Percentiles rank a stretch among this genome's conserved stretches.
phyloP scores from a whole-genome alignment of 2,888 invertebrate species.

The Aphodius sticticus region DNA sequence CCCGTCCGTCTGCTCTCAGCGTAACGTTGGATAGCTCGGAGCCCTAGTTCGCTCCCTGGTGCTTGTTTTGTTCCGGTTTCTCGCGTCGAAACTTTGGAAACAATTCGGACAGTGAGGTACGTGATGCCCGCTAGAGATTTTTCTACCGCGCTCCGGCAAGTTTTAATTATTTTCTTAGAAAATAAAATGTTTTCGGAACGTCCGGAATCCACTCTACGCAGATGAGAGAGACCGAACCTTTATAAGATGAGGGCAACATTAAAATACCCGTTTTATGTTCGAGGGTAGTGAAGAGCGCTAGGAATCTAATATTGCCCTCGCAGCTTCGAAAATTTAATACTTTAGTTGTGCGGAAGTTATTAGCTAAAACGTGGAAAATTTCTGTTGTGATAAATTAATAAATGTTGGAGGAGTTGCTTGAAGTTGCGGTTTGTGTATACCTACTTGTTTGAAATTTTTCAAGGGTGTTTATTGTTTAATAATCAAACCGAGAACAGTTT shows the following conservation, averaged over 20 bases:
- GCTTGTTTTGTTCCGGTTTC: constrained; percentile 6
- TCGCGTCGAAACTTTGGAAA: constrained; percentile 21
- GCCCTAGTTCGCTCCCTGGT: background rate
- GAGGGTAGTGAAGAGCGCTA: background rate
- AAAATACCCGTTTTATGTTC: background rate
- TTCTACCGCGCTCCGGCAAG: constrained; percentile 19
- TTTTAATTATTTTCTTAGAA: constrained; percentile 21
- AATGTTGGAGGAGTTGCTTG: background rate
- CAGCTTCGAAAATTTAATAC: background rate
- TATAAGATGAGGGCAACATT: background rate
- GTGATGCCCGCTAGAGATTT: constrained; percentile 15
- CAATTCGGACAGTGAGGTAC: constrained; percentile 14
- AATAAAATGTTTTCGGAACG: constrained; percentile 25
- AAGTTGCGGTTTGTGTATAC: too few species aligned
- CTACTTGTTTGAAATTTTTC: too few species aligned
- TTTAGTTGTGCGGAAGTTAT: background rate
- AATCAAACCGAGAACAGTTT: too few species aligned
- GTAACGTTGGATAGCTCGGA: background rate
- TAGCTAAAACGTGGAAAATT: background rate
- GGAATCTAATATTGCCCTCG: background rate
- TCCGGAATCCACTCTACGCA: constrained; percentile 21
- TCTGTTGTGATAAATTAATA: background rate
- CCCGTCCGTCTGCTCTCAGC: background rate
- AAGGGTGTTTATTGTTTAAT: too few species aligned
- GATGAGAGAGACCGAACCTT: constrained; percentile 7